These are phyloP conservation scores for Lates calcarifer DNA, from an alignment of 2,113 vertebrate genomes.

Conservation along the genomic window DNA sequence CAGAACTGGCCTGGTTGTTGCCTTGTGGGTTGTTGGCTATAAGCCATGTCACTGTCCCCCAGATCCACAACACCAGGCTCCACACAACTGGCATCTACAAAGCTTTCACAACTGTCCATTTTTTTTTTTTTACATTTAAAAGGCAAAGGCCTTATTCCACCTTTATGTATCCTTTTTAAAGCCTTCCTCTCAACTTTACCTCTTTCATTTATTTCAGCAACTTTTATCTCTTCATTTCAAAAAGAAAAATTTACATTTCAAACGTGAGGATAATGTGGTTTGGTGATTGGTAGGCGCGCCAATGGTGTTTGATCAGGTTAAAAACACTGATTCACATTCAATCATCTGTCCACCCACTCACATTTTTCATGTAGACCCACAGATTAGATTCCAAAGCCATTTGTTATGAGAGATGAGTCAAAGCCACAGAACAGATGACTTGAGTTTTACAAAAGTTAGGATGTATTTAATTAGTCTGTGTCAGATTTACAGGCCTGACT, in stretches of 20 bases:
- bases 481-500: constrained; percentile 14
- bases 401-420: constrained; percentile 44
- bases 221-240: constrained; percentile 66
- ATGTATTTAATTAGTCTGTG: constrained; percentile 37
- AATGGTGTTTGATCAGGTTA: constrained; percentile 52
- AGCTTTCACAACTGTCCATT: constrained; percentile 18
- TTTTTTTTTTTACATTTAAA: constrained; percentile 61
- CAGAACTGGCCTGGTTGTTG: constrained; percentile 3
- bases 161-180: constrained; percentile 34
- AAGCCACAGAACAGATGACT: constrained; percentile 35
- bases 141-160: constrained; percentile 32
- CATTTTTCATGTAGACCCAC: constrained; percentile 18
- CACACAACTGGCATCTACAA: constrained; percentile 50
- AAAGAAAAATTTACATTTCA: constrained; percentile 75
- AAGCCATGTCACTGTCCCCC: not conserved
- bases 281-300: no score
- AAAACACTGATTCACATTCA: constrained; percentile 38
- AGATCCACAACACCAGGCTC: constrained; percentile 13
- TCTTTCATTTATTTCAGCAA: constrained; percentile 52
- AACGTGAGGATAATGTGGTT: constrained; percentile 35
- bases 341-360: not conserved
- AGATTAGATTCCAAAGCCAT: constrained; percentile 40
- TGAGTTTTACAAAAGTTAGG: constrained; percentile 29
- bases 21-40: constrained; percentile 26
- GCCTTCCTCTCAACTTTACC: constrained; percentile 34